Conservation (phyloP, 1,140 invertebrate genomes). For the roundworm (Caenorhabditis elegans) region DNA sequence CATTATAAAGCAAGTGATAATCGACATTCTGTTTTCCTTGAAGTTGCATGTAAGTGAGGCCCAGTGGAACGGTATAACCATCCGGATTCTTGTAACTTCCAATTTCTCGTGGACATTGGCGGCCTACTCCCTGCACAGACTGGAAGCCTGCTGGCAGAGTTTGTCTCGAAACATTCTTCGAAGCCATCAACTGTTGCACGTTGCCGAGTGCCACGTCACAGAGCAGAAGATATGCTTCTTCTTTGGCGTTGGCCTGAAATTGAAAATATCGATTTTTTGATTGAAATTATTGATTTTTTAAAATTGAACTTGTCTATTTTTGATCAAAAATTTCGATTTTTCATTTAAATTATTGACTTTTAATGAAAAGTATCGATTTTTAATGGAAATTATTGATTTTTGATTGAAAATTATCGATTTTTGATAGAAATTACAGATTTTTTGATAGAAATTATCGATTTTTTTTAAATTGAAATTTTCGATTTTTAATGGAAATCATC, state of each 20-base stretch:
- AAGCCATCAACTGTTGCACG: constrained; percentile 76
- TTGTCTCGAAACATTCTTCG: constrained; percentile 74
- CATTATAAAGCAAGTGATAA: constrained; percentile 78
- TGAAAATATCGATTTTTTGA: no score
- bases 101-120: constrained; percentile 71
- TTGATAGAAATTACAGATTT: no score
- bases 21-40: background rate
- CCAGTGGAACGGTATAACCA: constrained; percentile 9
- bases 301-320: no score
- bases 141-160: background rate
- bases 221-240: constrained; percentile 73
- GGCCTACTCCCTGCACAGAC: constrained; percentile 76
- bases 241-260: background rate
- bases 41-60: background rate
- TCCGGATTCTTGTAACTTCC: constrained; percentile 64
- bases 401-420: no score
- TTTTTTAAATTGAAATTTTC: no score
- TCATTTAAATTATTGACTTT: no score
- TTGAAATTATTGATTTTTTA: no score
- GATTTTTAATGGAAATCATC: no score
- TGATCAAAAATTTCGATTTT: no score
- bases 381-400: no score
- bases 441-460: no score
- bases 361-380: no score
- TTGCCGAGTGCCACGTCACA: constrained; percentile 94